Evolutionary conservation across 2,797 vertebrate species (phyloP).

Genomic region (Huso huso): DNA sequence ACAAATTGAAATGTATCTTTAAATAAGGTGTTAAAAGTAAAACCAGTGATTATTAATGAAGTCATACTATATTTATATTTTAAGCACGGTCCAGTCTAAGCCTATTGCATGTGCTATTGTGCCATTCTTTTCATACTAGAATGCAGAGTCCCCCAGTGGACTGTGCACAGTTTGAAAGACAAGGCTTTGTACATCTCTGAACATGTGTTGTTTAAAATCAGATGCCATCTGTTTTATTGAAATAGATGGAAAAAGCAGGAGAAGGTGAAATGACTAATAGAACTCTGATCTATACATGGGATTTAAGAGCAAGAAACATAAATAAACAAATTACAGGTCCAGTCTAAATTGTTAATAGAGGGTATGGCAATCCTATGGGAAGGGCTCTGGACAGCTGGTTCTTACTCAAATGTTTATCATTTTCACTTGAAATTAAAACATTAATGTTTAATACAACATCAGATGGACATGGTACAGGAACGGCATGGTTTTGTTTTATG

Average conservation of each 20-base stretch:
- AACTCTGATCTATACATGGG: constrained; percentile 39
- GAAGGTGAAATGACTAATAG: constrained; percentile 38
- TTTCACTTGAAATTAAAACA: constrained; percentile 23
- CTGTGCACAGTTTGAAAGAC: constrained; percentile 17
- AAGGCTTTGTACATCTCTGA: neutral
- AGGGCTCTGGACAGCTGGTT: constrained; percentile 43
- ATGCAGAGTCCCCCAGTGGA: neutral
- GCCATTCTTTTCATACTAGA: too few relatives aligned
- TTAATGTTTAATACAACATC: constrained; percentile 1
- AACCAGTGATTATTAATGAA: too few relatives aligned
- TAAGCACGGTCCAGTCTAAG: too few relatives aligned
- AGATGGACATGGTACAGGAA: neutral
- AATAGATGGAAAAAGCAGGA: constrained; percentile 29
- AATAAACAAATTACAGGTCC: constrained; percentile 54
- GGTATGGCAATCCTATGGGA: neutral
- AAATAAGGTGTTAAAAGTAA: too few relatives aligned
- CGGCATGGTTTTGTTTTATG: neutral
- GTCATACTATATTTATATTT: too few relatives aligned
- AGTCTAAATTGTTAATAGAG: neutral
- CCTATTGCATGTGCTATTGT: too few relatives aligned
- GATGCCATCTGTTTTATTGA: constrained; percentile 15
- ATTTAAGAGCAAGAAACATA: constrained; percentile 42
- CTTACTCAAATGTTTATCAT: constrained; percentile 58
- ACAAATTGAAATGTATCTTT: too few relatives aligned
- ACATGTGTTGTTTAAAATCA: constrained; percentile 17